These are phyloP conservation scores for Drosophila virilis DNA, from an alignment of 1,140 invertebrate genomes.

Conservation along the genomic window DNA sequence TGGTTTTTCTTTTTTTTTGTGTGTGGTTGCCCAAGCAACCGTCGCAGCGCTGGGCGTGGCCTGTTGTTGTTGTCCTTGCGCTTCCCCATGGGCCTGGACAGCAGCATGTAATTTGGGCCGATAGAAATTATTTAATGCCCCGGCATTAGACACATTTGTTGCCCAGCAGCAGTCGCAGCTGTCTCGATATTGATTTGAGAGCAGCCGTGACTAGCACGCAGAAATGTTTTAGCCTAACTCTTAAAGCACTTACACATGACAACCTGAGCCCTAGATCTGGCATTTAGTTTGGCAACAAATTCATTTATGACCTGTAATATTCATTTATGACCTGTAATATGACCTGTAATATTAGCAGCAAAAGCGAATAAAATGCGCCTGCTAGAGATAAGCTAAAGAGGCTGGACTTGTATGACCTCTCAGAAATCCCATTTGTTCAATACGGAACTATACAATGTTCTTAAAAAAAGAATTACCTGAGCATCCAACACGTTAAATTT, in stretches of 20 bases:
- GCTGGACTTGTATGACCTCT: background rate
- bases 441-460: too few relatives aligned
- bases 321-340: too few relatives aligned
- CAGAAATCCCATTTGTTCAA: too few relatives aligned
- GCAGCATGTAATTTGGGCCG: conserved; percentile 66
- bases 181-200: conserved; percentile 49
- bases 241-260: conserved; percentile 4
- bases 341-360: conserved; percentile 1
- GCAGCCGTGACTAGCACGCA: conserved; percentile 12
- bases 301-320: too few relatives aligned
- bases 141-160: conserved; percentile 77
- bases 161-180: conserved; percentile 41
- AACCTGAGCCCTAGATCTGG: conserved; percentile 16
- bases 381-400: conserved; percentile 7
- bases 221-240: conserved; percentile 24
- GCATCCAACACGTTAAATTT: too few relatives aligned
- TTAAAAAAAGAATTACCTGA: too few relatives aligned
- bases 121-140: conserved; percentile 76
- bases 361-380: background rate
- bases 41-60: conserved; percentile 39
- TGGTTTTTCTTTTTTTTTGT: background rate
- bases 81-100: conserved; percentile 22
- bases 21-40: conserved; percentile 68
- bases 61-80: conserved; percentile 48
- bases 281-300: conserved; percentile 38